Base-by-base conservation (phyloP, 2,797 vertebrate species). In the Fistularia tabacaria region DNA sequence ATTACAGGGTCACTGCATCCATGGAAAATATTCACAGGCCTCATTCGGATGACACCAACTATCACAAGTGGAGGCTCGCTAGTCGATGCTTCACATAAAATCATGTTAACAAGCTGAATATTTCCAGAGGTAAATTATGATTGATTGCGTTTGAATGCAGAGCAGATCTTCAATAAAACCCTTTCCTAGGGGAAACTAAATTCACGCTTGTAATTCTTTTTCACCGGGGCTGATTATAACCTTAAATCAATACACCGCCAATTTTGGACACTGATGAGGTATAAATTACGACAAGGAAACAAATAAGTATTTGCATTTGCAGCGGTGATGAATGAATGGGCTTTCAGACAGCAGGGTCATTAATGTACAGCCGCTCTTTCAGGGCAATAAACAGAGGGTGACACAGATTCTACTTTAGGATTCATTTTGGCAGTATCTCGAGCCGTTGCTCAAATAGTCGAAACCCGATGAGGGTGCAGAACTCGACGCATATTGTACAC, bases 291-390 rank as follows among this genome's bases (percentile, higher is more conserved):
- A 61, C 3, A 14, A 60, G 58, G 62, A 88, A 73, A 86, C 84
- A 84, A 83, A 89, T 73, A 61, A 56, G 85, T 58, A 88, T 85
- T 84, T 81, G 83, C 54, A 68, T 86, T 64, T 77, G 64, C 53
- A 55, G 40, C 74, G 60, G 9, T 85, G 82, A 85, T 83, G 78
- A 79, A 91, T 90, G 85, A 82, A 82, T 53, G 68, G 69, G 71
- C 79, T 60, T 66, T 79, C 51, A 8, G 61, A 82, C 70, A 78
- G 70, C 46, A 64, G 59, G 64, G 75, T 75, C 78, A 81, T 88
- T 90, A 90, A 88, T 73, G 74, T 85, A 82, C 81, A 57, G 73
- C 86, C 82, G 83, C 89, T 85, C 69, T 41, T 87, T 91, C 85
- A 85, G 54, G 65, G 66, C 70, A 84, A 83, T 64, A 61, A 72